phyloP scores from a whole-genome alignment of 30 jellyfish, hydroid and myxozoan species.

The Aurelia aurita region DNA sequence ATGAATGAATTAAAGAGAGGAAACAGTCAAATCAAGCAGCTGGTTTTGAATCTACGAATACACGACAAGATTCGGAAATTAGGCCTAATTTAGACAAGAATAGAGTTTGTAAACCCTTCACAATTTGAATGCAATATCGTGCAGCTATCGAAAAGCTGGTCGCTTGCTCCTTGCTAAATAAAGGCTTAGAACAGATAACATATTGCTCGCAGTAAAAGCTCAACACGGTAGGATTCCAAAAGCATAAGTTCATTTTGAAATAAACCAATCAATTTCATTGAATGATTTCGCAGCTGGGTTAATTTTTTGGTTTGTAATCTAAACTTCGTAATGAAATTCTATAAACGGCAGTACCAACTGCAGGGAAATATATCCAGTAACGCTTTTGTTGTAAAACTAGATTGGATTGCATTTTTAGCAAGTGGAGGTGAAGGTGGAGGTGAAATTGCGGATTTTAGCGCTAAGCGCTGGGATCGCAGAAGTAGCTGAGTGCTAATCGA shows the following conservation, averaged over 20 bases:
- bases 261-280: background rate
- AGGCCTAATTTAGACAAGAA: background rate
- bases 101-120: background rate
- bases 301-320: too few relatives aligned
- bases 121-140: background rate
- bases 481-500: too few relatives aligned
- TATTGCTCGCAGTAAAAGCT: background rate
- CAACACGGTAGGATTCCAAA: background rate
- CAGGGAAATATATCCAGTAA: too few relatives aligned
- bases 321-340: background rate
- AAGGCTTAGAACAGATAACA: background rate
- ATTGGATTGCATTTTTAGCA: too few relatives aligned
- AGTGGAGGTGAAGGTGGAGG: too few relatives aligned
- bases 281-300: background rate
- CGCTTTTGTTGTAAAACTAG: too few relatives aligned
- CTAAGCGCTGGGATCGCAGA: too few relatives aligned
- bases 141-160: background rate
- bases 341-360: background rate
- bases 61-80: constrained; percentile 7
- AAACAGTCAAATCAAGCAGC: constrained; percentile 2
- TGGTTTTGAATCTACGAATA: background rate
- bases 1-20: background rate
- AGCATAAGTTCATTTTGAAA: background rate
- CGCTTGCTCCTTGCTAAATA: background rate
- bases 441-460: too few relatives aligned